phyloP scores from a whole-genome alignment of 1,140 invertebrate genomes.

The Pantala flavescens region DNA sequence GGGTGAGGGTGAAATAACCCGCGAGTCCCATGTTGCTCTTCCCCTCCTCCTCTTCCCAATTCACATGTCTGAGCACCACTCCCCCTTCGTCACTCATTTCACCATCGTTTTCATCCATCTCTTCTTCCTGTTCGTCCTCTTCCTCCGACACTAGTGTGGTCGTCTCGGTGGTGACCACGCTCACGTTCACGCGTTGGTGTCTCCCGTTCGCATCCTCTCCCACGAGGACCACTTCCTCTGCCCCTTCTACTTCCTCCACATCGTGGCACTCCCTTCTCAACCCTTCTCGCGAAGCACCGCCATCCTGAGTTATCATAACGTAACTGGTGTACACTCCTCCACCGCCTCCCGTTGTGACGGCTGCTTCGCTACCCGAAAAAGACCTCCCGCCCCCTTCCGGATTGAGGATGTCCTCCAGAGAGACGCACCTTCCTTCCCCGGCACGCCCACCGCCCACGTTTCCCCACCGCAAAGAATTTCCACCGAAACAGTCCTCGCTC shows the following conservation, averaged over 20 bases:
- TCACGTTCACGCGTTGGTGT: not conserved
- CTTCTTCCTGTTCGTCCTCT: not conserved
- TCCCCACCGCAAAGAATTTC: not conserved
- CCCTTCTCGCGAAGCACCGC: not conserved
- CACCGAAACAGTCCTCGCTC: not conserved
- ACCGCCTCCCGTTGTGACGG: conserved; percentile 27
- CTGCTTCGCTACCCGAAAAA: conserved; percentile 12
- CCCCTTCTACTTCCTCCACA: conserved; percentile 20
- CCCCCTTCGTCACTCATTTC: not conserved
- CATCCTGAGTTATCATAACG: conserved; percentile 21
- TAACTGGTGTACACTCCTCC: conserved; percentile 31
- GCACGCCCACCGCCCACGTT: not conserved
- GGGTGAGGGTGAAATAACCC: conserved; percentile 23
- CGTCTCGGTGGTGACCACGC: not conserved
- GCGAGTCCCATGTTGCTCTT: conserved; percentile 17
- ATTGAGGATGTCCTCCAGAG: not conserved
- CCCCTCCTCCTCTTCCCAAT: not conserved
- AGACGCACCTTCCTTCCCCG: not conserved
- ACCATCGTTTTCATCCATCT: not conserved
- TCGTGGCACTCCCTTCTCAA: conserved; percentile 17
- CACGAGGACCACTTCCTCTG: conserved; percentile 21
- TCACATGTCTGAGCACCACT: not conserved
- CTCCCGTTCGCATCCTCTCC: conserved; percentile 12
- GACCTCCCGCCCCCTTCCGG: not conserved
- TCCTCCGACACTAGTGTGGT: not conserved